Conservation (phyloP, 2,888 invertebrate genomes). For the Sphecodes monilicornis region DNA sequence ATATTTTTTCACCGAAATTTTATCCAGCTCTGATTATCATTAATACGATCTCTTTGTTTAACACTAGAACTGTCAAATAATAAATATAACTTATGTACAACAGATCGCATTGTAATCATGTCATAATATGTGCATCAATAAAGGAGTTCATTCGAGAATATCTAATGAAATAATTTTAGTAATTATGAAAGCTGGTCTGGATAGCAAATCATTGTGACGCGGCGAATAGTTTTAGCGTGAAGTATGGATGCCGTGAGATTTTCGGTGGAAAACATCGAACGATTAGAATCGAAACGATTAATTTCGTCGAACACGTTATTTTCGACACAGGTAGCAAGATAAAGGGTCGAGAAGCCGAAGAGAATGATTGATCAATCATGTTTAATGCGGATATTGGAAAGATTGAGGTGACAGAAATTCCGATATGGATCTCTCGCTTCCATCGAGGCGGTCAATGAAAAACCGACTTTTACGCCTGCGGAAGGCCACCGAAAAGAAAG, state of each 20-base stretch:
- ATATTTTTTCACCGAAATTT: too few species aligned
- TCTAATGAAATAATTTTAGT: background rate
- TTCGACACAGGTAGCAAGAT: background rate
- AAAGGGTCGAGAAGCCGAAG: background rate
- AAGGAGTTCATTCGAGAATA: too few species aligned
- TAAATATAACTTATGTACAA: too few species aligned
- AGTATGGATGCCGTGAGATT: background rate
- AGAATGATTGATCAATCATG: background rate
- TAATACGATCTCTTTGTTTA: too few species aligned
- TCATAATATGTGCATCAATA: too few species aligned
- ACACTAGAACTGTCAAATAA: too few species aligned
- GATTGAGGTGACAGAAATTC: background rate
- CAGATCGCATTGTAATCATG: too few species aligned
- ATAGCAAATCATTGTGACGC: too few species aligned
- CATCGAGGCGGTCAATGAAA: background rate
- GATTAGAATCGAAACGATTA: background rate
- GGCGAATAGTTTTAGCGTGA: background rate
- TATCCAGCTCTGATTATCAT: too few species aligned
- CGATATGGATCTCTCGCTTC: background rate
- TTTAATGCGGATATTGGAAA: background rate
- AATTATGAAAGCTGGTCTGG: too few species aligned
- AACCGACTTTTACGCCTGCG: constrained; percentile 38
- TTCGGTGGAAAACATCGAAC: background rate
- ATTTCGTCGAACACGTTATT: background rate
- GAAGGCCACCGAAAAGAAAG: constrained; percentile 43